Conservation (phyloP, 2,113 vertebrate species). For the Phasianus colchicus region DNA sequence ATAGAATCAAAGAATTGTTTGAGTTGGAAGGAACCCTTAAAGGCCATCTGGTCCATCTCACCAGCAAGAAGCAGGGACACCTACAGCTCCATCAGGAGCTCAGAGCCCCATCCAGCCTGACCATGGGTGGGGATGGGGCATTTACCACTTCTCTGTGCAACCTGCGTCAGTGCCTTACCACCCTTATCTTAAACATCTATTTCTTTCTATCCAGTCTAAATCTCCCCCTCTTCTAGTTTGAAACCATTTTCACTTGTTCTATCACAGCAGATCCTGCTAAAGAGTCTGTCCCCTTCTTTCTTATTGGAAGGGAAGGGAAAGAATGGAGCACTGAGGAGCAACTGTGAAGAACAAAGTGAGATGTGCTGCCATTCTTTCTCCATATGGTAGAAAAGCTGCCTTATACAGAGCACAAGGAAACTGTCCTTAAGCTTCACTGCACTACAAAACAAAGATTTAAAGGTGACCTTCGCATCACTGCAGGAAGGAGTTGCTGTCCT, state of each 20-base stretch:
- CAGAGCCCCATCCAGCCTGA: no score
- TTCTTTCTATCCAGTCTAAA: neutral
- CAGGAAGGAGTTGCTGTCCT: neutral
- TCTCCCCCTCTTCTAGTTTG: neutral
- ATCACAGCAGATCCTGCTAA: no score
- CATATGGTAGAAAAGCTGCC: neutral
- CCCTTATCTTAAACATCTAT: neutral
- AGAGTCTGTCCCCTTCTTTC: neutral
- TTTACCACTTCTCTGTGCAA: no score
- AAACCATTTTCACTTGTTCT: neutral
- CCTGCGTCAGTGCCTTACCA: no score
- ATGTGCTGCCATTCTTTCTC: neutral
- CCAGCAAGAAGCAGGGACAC: no score
- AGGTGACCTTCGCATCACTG: neutral
- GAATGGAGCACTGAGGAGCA: neutral
- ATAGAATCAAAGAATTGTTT: neutral
- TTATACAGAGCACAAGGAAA: neutral
- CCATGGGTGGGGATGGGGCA: no score
- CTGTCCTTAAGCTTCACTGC: neutral
- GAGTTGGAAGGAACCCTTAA: no score
- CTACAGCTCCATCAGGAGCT: no score
- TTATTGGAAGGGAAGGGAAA: neutral
- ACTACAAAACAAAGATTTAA: neutral
- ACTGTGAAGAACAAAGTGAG: neutral
- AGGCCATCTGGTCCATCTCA: no score